These are phyloP conservation scores for Schizothorax lantsangensis DNA, from an alignment of 2,797 vertebrate genomes.

Conservation along the genomic window DNA sequence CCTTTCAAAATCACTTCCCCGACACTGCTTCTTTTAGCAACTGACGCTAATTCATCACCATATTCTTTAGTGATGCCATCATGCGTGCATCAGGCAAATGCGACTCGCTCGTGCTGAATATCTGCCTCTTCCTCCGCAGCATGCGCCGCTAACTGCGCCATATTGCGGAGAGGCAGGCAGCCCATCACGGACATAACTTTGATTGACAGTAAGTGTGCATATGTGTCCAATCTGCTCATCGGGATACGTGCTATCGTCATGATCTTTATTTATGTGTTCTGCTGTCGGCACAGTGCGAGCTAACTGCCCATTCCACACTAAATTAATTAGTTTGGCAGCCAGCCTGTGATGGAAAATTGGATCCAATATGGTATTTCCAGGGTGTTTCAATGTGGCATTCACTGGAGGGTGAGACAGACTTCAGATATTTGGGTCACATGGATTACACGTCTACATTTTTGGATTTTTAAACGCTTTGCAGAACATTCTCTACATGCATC, in stretches of 20 bases:
- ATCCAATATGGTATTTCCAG: slow-evolving; percentile 69
- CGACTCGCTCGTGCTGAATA: slow-evolving; percentile 10
- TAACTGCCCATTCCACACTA: slow-evolving; percentile 72
- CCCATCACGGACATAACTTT: slow-evolving; percentile 61
- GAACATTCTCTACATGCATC: not conserved
- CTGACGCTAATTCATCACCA: slow-evolving; percentile 14
- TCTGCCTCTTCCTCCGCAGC: slow-evolving; percentile 44
- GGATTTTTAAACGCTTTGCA: not conserved
- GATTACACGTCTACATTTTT: slow-evolving; percentile 39
- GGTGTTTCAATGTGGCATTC: slow-evolving; percentile 64
- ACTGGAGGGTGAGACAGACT: slow-evolving; percentile 62
- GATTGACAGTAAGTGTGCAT: slow-evolving; percentile 71
- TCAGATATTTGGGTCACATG: slow-evolving; percentile 62
- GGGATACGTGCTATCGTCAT: slow-evolving; percentile 63
- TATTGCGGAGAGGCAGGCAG: slow-evolving; percentile 58
- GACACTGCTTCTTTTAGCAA: not conserved
- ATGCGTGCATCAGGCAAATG: slow-evolving; percentile 17
- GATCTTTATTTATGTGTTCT: slow-evolving; percentile 71
- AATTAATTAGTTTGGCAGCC: slow-evolving; percentile 73
- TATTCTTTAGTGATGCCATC: slow-evolving; percentile 12
- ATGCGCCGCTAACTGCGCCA: slow-evolving; percentile 56
- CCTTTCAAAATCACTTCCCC: not conserved
- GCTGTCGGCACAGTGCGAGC: slow-evolving; percentile 67
- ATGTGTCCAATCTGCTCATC: slow-evolving; percentile 69
- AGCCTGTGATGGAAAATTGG: slow-evolving; percentile 69